Conservation (phyloP, 2,113 vertebrate genomes). For the Pseudolaguvia tuberculata region DNA sequence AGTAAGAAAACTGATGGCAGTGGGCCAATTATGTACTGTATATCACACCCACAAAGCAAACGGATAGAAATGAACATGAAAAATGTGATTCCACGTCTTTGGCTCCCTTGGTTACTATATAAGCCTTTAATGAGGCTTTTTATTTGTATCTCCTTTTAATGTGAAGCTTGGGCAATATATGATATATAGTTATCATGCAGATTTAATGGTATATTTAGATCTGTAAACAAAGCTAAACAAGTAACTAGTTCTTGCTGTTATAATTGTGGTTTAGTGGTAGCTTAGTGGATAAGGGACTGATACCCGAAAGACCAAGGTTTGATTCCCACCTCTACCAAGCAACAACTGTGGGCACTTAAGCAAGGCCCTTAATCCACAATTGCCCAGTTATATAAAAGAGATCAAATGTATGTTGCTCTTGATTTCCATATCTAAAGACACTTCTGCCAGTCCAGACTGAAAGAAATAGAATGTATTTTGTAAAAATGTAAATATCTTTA, state of each 20-base stretch:
- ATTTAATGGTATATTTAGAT: neutral
- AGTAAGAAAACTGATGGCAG: conserved; percentile 28
- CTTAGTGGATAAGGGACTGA: no score
- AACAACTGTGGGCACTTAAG: no score
- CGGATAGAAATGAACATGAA: neutral
- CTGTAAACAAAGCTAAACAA: neutral
- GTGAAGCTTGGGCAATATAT: neutral
- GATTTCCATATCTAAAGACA: no score
- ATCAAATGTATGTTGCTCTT: no score
- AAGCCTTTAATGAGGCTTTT: neutral
- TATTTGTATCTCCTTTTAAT: neutral
- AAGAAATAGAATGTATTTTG: no score
- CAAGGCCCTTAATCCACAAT: no score
- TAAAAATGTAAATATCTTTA: no score
- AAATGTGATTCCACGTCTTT: neutral
- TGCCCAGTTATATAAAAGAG: no score
- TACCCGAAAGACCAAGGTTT: no score
- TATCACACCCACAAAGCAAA: conserved; percentile 26
- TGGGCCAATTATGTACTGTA: conserved; percentile 28
- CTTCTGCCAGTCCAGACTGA: no score
- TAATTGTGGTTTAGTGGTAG: no score
- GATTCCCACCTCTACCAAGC: no score
- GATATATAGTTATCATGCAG: neutral
- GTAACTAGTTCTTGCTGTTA: neutral
- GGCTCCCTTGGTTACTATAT: neutral